Evolutionary conservation across 1,140 invertebrate genomes (phyloP), one percentile per base, ranked within the genome.

Genomic region (Argopecten irradians): DNA sequence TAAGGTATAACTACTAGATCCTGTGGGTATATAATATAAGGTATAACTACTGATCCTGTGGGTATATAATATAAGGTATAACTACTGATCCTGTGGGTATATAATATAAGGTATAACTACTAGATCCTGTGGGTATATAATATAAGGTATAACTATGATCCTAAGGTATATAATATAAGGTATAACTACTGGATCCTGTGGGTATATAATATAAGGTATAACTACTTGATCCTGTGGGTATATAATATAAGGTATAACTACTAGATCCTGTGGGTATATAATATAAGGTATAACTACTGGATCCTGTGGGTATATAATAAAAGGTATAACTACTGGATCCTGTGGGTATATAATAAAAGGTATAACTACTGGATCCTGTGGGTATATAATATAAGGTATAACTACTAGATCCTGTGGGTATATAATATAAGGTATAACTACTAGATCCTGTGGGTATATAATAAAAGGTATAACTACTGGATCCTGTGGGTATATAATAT

Each of bases 181-280:
- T n/a, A n/a, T n/a, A n/a, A n/a, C n/a, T n/a, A 97, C 96, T 39
- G 96, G 94, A 95, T 98, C 96, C 95, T 96, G 91, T n/a, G 43
- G 55, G n/a, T 3, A 22, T 28, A 71, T 46, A 71, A 71, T 28
- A 71, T n/a, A 71, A 71, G 2, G 55, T 28, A 71, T 71, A 5
- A 39, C 36, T 13, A 39, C 36, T 8, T 8, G 13, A 8, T 39
- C 36, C 5, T 39, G 5, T 39, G 36, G 13, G 36, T n/a, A n/a
- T n/a, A n/a, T n/a, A n/a, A n/a, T n/a, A n/a, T n/a, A n/a, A n/a
- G n/a, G n/a, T n/a, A n/a, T n/a, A n/a, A n/a, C n/a, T n/a, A 97
- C 96, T 39, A 96, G 94, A 95, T 98, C 96, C 95, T 96, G 91
- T n/a, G 43, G 55, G n/a, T 3, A 22, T 28, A 71, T 46, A 71